phyloP scores from a whole-genome alignment of 2,797 vertebrate species.

The Parotocinclus haroldoi region DNA sequence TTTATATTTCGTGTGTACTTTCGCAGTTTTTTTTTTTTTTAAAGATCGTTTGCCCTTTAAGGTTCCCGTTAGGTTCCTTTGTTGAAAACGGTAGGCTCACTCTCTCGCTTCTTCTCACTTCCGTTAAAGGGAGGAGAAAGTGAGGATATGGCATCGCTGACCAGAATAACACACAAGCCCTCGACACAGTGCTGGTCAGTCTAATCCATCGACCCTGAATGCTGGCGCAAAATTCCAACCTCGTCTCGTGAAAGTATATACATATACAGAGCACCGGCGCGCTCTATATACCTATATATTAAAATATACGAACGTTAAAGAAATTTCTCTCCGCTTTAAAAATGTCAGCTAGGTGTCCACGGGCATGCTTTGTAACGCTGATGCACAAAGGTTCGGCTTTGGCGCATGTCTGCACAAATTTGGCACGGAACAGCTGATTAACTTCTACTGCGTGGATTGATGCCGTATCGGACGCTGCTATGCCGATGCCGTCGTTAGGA shows the following conservation, averaged over 20 bases:
- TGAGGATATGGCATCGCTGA: slow-evolving; percentile 55
- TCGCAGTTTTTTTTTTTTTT: slow-evolving; percentile 57
- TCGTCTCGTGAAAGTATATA: slow-evolving; percentile 16
- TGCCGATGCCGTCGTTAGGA: slow-evolving; percentile 15
- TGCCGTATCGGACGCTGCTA: slow-evolving; percentile 16
- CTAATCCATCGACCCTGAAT: slow-evolving; percentile 43
- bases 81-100: slow-evolving; percentile 3
- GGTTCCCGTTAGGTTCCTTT: slow-evolving; percentile 16
- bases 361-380: too few relatives aligned
- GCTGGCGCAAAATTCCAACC: slow-evolving; percentile 37
- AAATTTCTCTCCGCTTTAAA: not conserved
- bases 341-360: too few relatives aligned
- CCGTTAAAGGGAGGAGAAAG: slow-evolving; percentile 48
- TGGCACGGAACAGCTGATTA: slow-evolving; percentile 49
- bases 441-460: slow-evolving; percentile 45
- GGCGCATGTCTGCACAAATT: slow-evolving; percentile 40
- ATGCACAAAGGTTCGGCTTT: too few relatives aligned
- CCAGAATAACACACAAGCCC: slow-evolving; percentile 45
- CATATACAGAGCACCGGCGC: slow-evolving; percentile 3
- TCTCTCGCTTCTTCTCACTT: slow-evolving; percentile 34
- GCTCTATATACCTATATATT: slow-evolving; percentile 7
- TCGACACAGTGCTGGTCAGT: slow-evolving; percentile 51
- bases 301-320: slow-evolving; percentile 26
- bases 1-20: slow-evolving; percentile 77
- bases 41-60: slow-evolving; percentile 36